A percentile compares a stretch with the other conserved stretches of the same genome.
Evolutionary conservation across 2,888 invertebrate species (phyloP).

Genomic region (Malthinus seriepunctatus): DNA sequence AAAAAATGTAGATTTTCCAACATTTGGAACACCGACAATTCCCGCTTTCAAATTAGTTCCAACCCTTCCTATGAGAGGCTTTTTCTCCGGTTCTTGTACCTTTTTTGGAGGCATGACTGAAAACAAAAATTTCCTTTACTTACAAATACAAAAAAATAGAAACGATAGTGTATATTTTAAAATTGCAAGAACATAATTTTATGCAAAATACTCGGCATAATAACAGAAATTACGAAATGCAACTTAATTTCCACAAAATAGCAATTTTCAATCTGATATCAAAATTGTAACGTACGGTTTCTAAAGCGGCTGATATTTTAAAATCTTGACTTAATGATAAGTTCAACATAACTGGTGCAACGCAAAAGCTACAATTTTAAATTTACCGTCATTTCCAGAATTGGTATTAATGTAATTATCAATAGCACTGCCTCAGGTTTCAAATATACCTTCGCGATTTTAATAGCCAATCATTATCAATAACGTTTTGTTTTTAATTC

Average conservation of each 20-base stretch:
- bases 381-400: slow-evolving; percentile 51
- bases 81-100: slow-evolving; percentile 84
- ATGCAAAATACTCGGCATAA: slow-evolving; percentile 50
- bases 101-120: slow-evolving; percentile 81
- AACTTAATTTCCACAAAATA: slow-evolving; percentile 55
- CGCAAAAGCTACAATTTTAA: slow-evolving; percentile 50
- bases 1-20: slow-evolving; percentile 99
- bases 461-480: slow-evolving; percentile 8
- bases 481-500: slow-evolving; percentile 6
- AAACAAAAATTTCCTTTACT: slow-evolving; percentile 3
- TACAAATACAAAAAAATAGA: slow-evolving; percentile 4
- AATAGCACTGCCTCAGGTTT: slow-evolving; percentile 46
- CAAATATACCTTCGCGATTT: slow-evolving; percentile 30
- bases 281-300: slow-evolving; percentile 50
- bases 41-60: slow-evolving; percentile 97
- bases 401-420: slow-evolving; percentile 55
- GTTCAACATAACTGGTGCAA: slow-evolving; percentile 38
- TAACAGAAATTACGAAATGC: slow-evolving; percentile 51
- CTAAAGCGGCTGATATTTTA: slow-evolving; percentile 45
- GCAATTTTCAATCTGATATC: slow-evolving; percentile 57
- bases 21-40: slow-evolving; percentile 96
- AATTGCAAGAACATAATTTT: slow-evolving; percentile 29
- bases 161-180: slow-evolving; percentile 12
- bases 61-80: slow-evolving; percentile 90
- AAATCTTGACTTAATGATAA: slow-evolving; percentile 49